Conservation (phyloP, 2,113 vertebrate genomes). For the Entomyzon cyanotis region DNA sequence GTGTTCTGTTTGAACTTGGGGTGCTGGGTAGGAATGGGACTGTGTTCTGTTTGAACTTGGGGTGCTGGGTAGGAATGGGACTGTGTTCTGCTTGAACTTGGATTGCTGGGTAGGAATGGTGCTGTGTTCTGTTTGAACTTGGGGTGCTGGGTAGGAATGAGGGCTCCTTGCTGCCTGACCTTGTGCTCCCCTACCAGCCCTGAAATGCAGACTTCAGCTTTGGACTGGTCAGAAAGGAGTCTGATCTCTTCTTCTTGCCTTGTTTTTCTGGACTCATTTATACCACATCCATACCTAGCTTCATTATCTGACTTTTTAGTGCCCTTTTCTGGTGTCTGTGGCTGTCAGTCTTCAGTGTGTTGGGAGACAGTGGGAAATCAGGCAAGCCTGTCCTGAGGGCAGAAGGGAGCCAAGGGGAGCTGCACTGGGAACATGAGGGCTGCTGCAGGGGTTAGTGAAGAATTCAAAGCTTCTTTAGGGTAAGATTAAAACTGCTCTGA, state of each 20-base stretch:
- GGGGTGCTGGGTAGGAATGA: not conserved
- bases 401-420: not conserved
- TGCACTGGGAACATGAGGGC: not conserved
- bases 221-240: not conserved
- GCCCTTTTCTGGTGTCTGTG: not conserved
- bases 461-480: constrained; percentile 29
- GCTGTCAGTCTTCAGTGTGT: not conserved
- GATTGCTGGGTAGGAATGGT: not conserved
- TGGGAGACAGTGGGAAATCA: not conserved
- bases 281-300: not conserved
- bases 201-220: not conserved
- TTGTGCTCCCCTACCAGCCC: rapidly evolving
- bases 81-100: not conserved
- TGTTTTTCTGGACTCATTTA: not conserved
- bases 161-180: not conserved
- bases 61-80: not conserved
- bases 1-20: not conserved
- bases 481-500: not conserved
- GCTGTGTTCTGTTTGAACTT: not conserved
- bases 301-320: not conserved
- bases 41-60: not conserved
- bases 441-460: not conserved
- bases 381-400: not conserved
- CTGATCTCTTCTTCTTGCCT: not conserved
- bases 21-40: not conserved